Conservation (phyloP, 2,888 invertebrate genomes). For the Dromius quadrimaculatus region DNA sequence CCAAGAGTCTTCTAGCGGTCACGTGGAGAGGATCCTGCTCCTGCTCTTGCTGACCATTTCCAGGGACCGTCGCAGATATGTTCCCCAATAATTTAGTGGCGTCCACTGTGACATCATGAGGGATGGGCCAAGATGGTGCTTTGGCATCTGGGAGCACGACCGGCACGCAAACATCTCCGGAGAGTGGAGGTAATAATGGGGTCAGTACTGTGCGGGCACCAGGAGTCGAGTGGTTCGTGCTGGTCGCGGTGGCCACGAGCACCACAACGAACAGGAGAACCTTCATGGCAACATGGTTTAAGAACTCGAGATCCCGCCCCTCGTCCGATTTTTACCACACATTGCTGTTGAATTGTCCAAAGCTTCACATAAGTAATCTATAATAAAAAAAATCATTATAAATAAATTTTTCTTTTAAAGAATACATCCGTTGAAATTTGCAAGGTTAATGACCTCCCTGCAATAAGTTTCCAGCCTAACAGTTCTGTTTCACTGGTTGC, state of each 20-base stretch:
- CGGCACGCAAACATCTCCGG: slow-evolving; percentile 64
- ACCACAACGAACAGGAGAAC: slow-evolving; percentile 62
- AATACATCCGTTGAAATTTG: no score
- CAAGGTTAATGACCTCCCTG: no score
- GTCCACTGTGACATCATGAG: slow-evolving; percentile 66
- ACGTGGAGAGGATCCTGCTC: slow-evolving; percentile 65
- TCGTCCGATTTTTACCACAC: no score
- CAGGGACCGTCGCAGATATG: slow-evolving; percentile 63
- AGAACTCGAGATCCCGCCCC: background rate
- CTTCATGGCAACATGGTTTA: slow-evolving; percentile 64
- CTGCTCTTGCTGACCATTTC: slow-evolving; percentile 67
- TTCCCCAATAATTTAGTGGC: slow-evolving; percentile 63
- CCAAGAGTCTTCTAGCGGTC: slow-evolving; percentile 67
- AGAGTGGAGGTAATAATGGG: slow-evolving; percentile 65
- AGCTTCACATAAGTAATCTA: no score
- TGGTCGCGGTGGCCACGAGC: slow-evolving; percentile 68
- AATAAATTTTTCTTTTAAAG: no score
- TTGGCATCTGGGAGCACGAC: slow-evolving; percentile 68
- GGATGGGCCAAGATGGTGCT: slow-evolving; percentile 66
- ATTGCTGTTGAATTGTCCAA: no score
- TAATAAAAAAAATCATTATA: no score
- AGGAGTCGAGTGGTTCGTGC: slow-evolving; percentile 65
- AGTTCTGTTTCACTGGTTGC: no score
- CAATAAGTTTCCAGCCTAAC: no score
- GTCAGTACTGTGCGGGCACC: slow-evolving; percentile 61